Evolutionary conservation across 2,888 invertebrate genomes (phyloP).

Genomic region (Acanthosepion pharaonis): DNA sequence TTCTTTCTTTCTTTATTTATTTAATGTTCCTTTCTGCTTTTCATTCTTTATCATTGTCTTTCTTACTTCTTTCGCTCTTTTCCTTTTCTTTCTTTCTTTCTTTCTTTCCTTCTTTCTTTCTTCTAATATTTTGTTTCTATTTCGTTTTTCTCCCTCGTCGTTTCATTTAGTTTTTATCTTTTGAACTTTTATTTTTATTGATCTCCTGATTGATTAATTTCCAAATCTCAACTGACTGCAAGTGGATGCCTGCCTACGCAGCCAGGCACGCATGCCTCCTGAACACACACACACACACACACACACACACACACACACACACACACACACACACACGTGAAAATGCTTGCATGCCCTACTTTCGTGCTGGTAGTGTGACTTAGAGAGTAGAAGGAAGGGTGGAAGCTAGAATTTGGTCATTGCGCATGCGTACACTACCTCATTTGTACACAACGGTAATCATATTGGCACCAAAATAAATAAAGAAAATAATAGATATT

Average conservation of each 20-base stretch:
- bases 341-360: not conserved
- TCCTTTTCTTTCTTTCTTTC: not conserved
- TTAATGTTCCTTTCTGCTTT: no score
- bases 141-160: not conserved
- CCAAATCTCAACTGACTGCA: slow-evolving; percentile 20
- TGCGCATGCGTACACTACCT: not conserved
- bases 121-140: not conserved
- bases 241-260: slow-evolving; percentile 2
- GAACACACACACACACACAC: not conserved
- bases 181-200: slow-evolving; percentile 1
- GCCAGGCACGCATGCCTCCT: not conserved
- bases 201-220: slow-evolving; percentile 9
- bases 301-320: not conserved
- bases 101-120: not conserved
- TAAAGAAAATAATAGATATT: not conserved
- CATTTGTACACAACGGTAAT: not conserved
- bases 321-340: not conserved
- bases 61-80: not conserved
- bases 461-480: not conserved
- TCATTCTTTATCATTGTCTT: not conserved
- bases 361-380: not conserved
- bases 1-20: not conserved
- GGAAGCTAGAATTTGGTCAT: not conserved
- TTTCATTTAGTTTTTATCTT: not conserved
- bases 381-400: not conserved